Conservation (phyloP, 30 jellyfish, hydroid and myxozoan species). For the Calvadosia cruxmelitensis region DNA sequence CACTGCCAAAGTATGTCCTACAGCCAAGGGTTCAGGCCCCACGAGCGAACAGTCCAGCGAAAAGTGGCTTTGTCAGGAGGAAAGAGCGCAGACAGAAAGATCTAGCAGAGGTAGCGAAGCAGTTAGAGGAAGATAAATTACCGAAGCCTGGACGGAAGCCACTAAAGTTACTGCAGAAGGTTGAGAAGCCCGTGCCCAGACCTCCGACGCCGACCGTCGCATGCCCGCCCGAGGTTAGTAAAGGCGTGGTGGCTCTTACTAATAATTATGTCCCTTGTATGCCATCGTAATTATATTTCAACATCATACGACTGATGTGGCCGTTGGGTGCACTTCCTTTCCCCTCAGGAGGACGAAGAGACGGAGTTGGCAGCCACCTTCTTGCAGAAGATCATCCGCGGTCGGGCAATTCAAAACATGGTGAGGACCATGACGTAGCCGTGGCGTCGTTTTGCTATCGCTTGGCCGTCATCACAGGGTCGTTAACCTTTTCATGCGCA, state of each 20-base stretch:
- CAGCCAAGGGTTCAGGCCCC: slow-evolving; percentile 93
- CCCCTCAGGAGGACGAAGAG: slow-evolving; percentile 65
- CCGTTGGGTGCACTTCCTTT: no score
- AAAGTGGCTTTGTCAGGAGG: slow-evolving; percentile 58
- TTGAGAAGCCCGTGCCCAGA: slow-evolving; percentile 92
- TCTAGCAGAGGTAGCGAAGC: slow-evolving; percentile 62
- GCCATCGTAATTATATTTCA: no score
- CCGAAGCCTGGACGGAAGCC: slow-evolving; percentile 67
- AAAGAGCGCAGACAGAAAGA: slow-evolving; percentile 74
- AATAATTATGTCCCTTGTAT: no score
- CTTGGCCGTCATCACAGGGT: no score
- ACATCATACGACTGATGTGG: no score
- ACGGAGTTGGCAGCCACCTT: slow-evolving; percentile 66
- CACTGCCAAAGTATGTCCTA: slow-evolving; percentile 74
- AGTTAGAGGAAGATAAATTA: slow-evolving; percentile 56
- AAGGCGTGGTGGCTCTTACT: neutral
- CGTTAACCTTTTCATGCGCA: no score
- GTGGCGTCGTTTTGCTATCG: no score
- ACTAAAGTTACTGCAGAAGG: slow-evolving; percentile 53
- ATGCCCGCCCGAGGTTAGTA: slow-evolving; percentile 55
- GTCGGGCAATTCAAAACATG: slow-evolving; percentile 91
- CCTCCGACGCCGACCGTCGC: slow-evolving; percentile 95
- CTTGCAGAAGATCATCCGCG: slow-evolving; percentile 85
- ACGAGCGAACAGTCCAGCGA: neutral
- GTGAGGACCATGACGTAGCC: no score